A percentile compares a stretch with the other conserved stretches of the same genome.
These are phyloP conservation scores for Sipha flava DNA, from an alignment of 1,140 invertebrate species.

Conservation along the genomic window DNA sequence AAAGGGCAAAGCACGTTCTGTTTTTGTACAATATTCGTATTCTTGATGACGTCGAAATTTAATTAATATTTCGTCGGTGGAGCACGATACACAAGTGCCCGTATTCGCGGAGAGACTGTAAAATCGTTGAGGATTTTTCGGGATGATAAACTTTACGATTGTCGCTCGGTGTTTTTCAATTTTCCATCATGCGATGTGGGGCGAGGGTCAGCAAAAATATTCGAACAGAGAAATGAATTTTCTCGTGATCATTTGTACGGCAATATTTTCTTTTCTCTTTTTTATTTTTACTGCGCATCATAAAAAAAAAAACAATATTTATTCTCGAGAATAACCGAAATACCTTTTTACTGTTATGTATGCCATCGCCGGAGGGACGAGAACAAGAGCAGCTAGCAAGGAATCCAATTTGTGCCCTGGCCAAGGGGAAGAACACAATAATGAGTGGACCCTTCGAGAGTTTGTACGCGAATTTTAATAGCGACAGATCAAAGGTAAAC, in stretches of 20 bases:
- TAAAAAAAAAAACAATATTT: slow-evolving; percentile 30
- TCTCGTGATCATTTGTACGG: slow-evolving; percentile 3
- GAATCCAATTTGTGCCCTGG: slow-evolving; percentile 19
- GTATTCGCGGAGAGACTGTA: neutral
- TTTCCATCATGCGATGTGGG: neutral
- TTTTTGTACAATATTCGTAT: too few relatives aligned
- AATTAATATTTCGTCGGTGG: neutral
- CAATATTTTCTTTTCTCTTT: neutral
- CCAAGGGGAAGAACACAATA: slow-evolving; percentile 21
- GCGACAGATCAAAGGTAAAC: slow-evolving; percentile 31
- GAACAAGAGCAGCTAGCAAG: neutral
- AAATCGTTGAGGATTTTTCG: slow-evolving; percentile 4
- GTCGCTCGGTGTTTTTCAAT: slow-evolving; percentile 8
- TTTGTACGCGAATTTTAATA: slow-evolving; percentile 18
- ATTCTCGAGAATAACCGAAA: slow-evolving; percentile 13
- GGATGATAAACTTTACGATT: slow-evolving; percentile 27
- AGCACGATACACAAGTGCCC: neutral
- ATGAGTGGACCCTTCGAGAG: slow-evolving; percentile 25
- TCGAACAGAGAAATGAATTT: slow-evolving; percentile 23
- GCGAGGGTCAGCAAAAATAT: neutral
- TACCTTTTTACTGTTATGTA: slow-evolving; percentile 29
- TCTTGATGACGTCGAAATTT: slow-evolving; percentile 1
- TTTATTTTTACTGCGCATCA: neutral
- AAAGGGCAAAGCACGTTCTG: too few relatives aligned
- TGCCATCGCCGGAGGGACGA: neutral